Evolutionary conservation across 2,113 vertebrate genomes (phyloP).

Genomic region (Apeltes quadracus): DNA sequence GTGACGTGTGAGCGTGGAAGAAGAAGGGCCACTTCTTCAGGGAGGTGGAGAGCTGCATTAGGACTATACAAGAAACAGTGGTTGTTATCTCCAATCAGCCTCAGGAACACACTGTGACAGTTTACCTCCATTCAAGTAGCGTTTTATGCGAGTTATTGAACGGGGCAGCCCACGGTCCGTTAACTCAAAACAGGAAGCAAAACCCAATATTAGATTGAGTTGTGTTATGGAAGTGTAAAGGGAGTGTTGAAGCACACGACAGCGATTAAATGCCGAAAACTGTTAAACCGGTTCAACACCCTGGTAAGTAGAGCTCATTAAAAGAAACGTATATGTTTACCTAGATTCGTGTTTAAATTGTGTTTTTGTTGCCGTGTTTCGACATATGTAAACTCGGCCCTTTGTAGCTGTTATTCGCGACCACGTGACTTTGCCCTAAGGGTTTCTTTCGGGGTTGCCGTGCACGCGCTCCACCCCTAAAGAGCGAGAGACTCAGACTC

Average conservation of each 20-base stretch:
- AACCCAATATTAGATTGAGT: neutral
- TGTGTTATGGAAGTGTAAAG: neutral
- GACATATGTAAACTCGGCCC: neutral
- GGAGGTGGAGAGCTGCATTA: constrained; percentile 6
- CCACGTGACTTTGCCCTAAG: constrained; percentile 63
- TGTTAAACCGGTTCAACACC: neutral
- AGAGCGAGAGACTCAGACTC: neutral
- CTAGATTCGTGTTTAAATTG: neutral
- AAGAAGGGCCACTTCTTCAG: constrained; percentile 13
- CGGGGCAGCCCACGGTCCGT: accelerated
- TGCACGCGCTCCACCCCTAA: constrained; percentile 72
- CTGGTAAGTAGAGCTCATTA: neutral
- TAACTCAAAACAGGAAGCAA: neutral
- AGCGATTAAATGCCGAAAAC: neutral
- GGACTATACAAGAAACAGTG: neutral
- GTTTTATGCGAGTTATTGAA: neutral
- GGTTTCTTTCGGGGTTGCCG: constrained; percentile 20
- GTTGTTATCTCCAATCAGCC: constrained; percentile 2
- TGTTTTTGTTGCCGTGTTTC: neutral
- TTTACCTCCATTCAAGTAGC: neutral
- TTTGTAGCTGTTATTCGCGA: constrained; percentile 29
- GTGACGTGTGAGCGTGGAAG: constrained; percentile 32
- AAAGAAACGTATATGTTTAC: neutral
- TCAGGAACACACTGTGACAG: too few species aligned
- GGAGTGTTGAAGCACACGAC: neutral